Conservation (phyloP, 2,797 vertebrate genomes). For the Melanotaenia maccullochi region DNA sequence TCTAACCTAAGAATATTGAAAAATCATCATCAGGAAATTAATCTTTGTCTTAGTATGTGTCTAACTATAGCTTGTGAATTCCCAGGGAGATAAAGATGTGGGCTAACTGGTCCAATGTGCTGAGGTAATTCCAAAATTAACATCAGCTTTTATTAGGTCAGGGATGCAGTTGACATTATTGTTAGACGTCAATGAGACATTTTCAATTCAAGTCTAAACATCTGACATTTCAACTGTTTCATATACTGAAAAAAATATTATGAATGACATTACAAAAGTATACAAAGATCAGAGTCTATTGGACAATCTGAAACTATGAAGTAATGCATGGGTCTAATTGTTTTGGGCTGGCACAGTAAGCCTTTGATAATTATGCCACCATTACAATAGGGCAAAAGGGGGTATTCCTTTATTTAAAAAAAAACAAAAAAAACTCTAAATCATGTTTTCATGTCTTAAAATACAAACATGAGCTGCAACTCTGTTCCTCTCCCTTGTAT, state of each 20-base stretch:
- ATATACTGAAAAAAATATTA: neutral
- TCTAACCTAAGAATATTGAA: slow-evolving; percentile 38
- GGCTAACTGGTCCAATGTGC: slow-evolving; percentile 40
- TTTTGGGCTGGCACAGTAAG: too few relatives aligned
- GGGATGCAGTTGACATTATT: slow-evolving; percentile 38
- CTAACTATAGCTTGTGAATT: slow-evolving; percentile 55
- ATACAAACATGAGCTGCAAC: neutral
- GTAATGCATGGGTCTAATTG: too few relatives aligned
- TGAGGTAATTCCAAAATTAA: slow-evolving; percentile 64
- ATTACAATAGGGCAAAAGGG: too few relatives aligned
- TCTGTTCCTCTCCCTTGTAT: neutral
- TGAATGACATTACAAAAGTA: neutral
- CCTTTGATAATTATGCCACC: too few relatives aligned
- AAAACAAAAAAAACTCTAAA: too few relatives aligned
- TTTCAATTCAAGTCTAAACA: slow-evolving; percentile 48
- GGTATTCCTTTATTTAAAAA: too few relatives aligned
- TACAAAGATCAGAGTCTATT: neutral
- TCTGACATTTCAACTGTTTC: slow-evolving; percentile 9
- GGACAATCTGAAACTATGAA: neutral
- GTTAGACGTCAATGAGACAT: slow-evolving; percentile 49
- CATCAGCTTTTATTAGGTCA: slow-evolving; percentile 57
- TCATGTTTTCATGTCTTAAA: too few relatives aligned
- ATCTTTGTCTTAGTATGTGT: slow-evolving; percentile 25
- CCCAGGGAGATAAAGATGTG: slow-evolving; percentile 54
- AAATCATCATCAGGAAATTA: slow-evolving; percentile 41